A percentile compares a stretch with the other conserved stretches of the same genome.
phyloP scores from a whole-genome alignment of 2,113 vertebrate genomes.

The Patagioenas fasciata region DNA sequence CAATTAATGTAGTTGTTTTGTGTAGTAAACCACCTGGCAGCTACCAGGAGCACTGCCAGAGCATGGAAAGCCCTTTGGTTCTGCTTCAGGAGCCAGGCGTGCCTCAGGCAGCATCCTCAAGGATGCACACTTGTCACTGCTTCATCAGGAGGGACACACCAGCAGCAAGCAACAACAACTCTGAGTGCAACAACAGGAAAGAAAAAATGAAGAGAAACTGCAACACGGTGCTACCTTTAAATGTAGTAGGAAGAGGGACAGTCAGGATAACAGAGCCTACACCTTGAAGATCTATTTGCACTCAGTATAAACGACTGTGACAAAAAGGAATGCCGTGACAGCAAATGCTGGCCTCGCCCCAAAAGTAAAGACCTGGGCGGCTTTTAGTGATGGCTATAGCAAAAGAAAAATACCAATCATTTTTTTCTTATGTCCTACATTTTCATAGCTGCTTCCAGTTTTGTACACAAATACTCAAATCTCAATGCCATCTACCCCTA shows the following conservation, averaged over 20 bases:
- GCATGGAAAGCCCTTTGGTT: background rate
- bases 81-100: background rate
- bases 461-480: background rate
- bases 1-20: background rate
- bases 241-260: background rate
- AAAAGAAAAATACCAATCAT: background rate
- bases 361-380: background rate
- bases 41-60: background rate
- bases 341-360: background rate
- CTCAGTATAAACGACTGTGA: background rate
- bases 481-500: background rate
- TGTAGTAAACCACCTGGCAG: background rate
- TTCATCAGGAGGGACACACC: background rate
- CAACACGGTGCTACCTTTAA: fast-evolving
- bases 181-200: background rate
- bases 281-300: background rate
- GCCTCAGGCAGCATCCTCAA: background rate
- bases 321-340: background rate
- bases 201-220: background rate
- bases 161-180: fast-evolving
- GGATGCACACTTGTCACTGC: background rate
- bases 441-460: background rate
- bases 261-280: background rate
- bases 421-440: background rate
- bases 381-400: background rate